Conservation (phyloP, 2,797 vertebrate genomes). For the Halcyon leucocephala region DNA sequence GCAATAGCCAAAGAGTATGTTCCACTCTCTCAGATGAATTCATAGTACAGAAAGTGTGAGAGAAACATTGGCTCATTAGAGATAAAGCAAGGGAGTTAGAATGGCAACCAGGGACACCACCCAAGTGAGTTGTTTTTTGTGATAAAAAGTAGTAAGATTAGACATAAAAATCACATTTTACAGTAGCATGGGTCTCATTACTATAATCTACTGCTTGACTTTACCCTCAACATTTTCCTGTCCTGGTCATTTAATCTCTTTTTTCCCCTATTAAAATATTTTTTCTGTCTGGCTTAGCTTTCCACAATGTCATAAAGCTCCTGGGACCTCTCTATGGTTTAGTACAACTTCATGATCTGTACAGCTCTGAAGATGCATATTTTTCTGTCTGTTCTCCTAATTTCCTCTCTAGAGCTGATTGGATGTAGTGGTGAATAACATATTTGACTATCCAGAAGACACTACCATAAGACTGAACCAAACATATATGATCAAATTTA, state of each 20-base stretch:
- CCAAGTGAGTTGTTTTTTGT: background rate
- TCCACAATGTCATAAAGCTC: background rate
- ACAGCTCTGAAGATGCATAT: background rate
- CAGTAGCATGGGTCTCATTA: background rate
- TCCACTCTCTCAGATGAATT: background rate
- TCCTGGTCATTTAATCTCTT: background rate
- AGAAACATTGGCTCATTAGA: background rate
- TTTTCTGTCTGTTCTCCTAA: background rate
- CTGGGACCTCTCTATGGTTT: background rate
- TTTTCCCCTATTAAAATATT: background rate
- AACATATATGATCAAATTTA: background rate
- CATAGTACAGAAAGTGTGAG: rapidly evolving
- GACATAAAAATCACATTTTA: background rate
- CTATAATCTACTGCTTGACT: background rate
- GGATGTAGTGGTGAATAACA: background rate
- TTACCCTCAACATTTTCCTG: background rate
- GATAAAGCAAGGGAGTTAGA: background rate
- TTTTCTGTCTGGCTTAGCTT: background rate
- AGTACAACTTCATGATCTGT: background rate
- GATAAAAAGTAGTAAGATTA: background rate
- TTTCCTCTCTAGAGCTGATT: background rate
- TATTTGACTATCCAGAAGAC: background rate
- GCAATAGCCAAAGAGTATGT: background rate
- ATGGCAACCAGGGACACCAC: rapidly evolving
- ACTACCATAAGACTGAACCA: background rate